Percentiles rank a stretch among this genome's conserved stretches.
Evolutionary conservation across 2,888 invertebrate species (phyloP).

Genomic region (Cephus spinipes): DNA sequence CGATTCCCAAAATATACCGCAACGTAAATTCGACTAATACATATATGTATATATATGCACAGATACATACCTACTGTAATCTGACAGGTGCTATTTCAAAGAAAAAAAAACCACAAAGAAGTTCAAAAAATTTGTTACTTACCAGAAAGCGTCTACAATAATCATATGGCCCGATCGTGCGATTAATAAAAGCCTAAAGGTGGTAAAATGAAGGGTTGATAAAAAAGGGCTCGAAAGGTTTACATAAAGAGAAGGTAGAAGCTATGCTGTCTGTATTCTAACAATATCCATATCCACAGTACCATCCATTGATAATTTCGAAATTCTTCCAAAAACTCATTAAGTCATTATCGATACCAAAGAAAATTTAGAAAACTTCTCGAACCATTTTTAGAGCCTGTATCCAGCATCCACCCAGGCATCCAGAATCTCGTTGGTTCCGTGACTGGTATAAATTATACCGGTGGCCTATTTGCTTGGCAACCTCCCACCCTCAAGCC

Average conservation of each 20-base stretch:
- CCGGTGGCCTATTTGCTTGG: conserved; percentile 60
- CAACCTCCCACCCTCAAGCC: conserved; percentile 30
- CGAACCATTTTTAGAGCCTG: background rate
- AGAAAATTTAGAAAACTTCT: background rate
- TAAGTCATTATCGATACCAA: background rate
- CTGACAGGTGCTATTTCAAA: background rate
- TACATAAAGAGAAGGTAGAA: background rate
- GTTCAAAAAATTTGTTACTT: background rate
- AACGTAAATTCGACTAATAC: background rate
- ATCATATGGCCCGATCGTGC: background rate
- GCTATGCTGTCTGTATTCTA: background rate
- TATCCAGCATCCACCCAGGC: background rate
- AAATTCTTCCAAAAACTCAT: background rate
- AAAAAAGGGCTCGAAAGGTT: too few species aligned
- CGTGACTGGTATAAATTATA: conserved; percentile 61
- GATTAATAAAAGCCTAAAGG: background rate
- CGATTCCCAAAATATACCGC: background rate
- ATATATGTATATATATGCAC: too few species aligned
- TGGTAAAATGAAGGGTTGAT: too few species aligned
- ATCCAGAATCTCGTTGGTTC: conserved; percentile 25
- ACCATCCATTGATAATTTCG: background rate
- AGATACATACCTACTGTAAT: background rate
- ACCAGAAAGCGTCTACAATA: background rate
- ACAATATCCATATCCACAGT: background rate
- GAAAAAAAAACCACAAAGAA: background rate